These are phyloP conservation scores for Numida meleagris DNA, from an alignment of 2,113 vertebrate species.

Conservation along the genomic window DNA sequence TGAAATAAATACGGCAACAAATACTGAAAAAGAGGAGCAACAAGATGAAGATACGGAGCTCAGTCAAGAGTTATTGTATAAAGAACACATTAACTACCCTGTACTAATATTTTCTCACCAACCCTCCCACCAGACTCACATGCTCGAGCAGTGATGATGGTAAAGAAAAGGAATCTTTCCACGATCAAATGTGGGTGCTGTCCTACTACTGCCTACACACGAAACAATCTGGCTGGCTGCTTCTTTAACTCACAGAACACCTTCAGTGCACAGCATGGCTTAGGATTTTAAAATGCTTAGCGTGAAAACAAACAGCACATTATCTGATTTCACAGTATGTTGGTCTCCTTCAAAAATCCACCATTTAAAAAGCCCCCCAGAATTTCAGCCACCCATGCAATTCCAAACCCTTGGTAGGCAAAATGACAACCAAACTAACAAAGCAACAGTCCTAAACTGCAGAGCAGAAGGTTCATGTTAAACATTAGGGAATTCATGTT, in stretches of 20 bases:
- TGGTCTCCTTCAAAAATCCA: not conserved
- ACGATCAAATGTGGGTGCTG: not conserved
- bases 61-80: not conserved
- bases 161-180: not conserved
- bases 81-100: not conserved
- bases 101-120: not conserved
- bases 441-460: not conserved
- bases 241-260: not conserved
- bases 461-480: not conserved
- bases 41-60: not conserved
- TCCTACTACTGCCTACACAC: not conserved
- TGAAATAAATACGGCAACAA: not conserved
- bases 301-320: not conserved
- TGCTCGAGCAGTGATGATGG: not conserved
- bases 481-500: not conserved
- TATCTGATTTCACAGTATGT: not conserved
- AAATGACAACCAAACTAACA: not conserved
- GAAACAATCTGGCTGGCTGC: not conserved
- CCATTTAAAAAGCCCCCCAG: not conserved
- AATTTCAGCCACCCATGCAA: not conserved
- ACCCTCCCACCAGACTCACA: not conserved
- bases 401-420: not conserved
- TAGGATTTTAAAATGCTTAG: not conserved
- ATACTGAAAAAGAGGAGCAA: not conserved
- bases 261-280: not conserved